phyloP scores from a whole-genome alignment of 2,888 invertebrate species.

The Troides oblongomaculatus region DNA sequence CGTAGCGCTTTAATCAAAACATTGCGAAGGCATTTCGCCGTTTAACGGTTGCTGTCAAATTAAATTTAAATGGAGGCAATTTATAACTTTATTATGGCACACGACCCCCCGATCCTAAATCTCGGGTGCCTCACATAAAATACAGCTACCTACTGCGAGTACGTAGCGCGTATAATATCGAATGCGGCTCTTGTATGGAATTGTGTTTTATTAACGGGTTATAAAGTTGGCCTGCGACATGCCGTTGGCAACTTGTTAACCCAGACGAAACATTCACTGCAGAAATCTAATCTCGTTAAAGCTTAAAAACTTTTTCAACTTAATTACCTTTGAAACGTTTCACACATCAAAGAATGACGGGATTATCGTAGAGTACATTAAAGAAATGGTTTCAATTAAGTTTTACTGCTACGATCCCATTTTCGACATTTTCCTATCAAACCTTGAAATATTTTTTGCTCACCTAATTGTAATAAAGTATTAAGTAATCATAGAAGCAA shows the following conservation, averaged over 20 bases:
- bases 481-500: too few species aligned
- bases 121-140: constrained; percentile 69
- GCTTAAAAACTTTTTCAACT: constrained; percentile 67
- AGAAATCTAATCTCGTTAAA: constrained; percentile 61
- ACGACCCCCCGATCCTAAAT: constrained; percentile 66
- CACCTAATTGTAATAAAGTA: too few species aligned
- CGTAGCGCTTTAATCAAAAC: constrained; percentile 65
- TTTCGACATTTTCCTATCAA: constrained; percentile 2
- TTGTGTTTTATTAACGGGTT: constrained; percentile 78
- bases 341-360: not conserved
- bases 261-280: constrained; percentile 56
- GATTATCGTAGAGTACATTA: not conserved
- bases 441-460: too few species aligned
- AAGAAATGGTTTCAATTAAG: constrained; percentile 6
- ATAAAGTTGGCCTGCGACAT: constrained; percentile 70
- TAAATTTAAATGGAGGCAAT: constrained; percentile 78
- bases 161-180: constrained; percentile 56
- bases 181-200: constrained; percentile 67
- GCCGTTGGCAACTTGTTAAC: constrained; percentile 73
- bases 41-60: constrained; percentile 74
- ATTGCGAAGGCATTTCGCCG: constrained; percentile 57
- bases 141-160: constrained; percentile 53
- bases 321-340: constrained; percentile 39
- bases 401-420: constrained; percentile 13
- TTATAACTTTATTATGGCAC: constrained; percentile 75